Conservation (phyloP, 2,888 invertebrate species). For the Steromphala cineraria region DNA sequence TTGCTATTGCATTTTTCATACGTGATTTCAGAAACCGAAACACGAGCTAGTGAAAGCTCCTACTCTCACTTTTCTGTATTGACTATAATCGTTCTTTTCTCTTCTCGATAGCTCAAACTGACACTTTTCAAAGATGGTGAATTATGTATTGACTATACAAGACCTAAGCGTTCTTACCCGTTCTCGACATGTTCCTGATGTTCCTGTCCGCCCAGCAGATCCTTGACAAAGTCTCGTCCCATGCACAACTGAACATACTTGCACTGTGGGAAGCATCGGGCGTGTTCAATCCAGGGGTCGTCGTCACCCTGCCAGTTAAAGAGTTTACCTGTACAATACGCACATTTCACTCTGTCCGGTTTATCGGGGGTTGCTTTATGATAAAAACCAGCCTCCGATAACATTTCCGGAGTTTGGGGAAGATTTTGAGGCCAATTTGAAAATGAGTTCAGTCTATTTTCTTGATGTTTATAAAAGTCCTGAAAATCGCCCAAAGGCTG, state of each 20-base stretch:
- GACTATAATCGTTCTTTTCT: too few relatives aligned
- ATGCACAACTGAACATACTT: neutral
- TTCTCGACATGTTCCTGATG: too few relatives aligned
- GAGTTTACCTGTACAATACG: neutral
- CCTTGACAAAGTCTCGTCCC: neutral
- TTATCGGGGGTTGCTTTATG: neutral
- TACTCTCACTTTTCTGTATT: too few relatives aligned
- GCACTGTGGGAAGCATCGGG: neutral
- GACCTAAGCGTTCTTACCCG: too few relatives aligned
- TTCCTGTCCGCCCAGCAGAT: neutral
- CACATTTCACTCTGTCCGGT: slow-evolving; percentile 22
- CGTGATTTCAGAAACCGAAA: too few relatives aligned
- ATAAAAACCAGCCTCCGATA: slow-evolving; percentile 2
- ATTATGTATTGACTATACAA: too few relatives aligned
- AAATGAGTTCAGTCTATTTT: neutral
- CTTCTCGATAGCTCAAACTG: too few relatives aligned
- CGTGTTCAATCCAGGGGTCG: slow-evolving; percentile 13
- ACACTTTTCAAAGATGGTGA: too few relatives aligned
- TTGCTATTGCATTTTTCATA: too few relatives aligned
- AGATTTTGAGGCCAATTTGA: neutral
- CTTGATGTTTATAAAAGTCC: neutral
- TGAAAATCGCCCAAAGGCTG: too few relatives aligned
- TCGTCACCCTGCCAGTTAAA: slow-evolving; percentile 14
- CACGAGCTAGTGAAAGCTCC: too few relatives aligned
- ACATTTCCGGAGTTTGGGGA: neutral